These are phyloP conservation scores for Drosophila pseudoobscura DNA, from an alignment of 1,140 invertebrate species.

Conservation along the genomic window DNA sequence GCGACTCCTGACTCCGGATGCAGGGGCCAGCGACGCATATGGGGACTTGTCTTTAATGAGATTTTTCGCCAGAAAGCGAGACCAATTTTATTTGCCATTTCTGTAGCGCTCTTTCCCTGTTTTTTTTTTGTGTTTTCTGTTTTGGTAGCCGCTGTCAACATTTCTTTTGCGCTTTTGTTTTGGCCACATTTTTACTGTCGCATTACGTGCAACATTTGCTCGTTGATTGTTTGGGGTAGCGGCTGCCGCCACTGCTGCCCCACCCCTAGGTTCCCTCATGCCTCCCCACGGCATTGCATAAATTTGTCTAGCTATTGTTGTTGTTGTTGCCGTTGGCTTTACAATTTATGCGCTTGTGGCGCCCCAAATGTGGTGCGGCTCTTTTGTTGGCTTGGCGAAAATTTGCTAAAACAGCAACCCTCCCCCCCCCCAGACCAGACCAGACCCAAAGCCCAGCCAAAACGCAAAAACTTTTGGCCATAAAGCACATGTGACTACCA, in stretches of 20 bases:
- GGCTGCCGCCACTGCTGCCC: neutral
- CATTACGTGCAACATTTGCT: slow-evolving; percentile 72
- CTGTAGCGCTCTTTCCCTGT: neutral
- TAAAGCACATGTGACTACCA: slow-evolving; percentile 75
- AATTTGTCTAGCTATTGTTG: slow-evolving; percentile 71
- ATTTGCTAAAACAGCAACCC: slow-evolving; percentile 76
- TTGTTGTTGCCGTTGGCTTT: slow-evolving; percentile 50
- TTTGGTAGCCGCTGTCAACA: slow-evolving; percentile 23
- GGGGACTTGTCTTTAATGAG: slow-evolving; percentile 63
- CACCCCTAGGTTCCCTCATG: neutral
- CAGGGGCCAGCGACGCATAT: slow-evolving; percentile 31
- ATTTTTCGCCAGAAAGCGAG: slow-evolving; percentile 62
- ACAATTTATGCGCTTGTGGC: slow-evolving; percentile 71
- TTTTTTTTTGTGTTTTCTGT: no score
- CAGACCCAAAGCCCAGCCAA: slow-evolving; percentile 4
- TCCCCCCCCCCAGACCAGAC: slow-evolving; percentile 13
- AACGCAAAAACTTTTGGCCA: slow-evolving; percentile 65
- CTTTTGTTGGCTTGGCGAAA: slow-evolving; percentile 72
- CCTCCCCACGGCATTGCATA: slow-evolving; percentile 55
- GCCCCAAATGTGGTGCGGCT: slow-evolving; percentile 58
- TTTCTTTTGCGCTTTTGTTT: slow-evolving; percentile 43
- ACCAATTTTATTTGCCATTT: slow-evolving; percentile 50
- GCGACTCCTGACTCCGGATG: slow-evolving; percentile 24
- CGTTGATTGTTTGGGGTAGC: slow-evolving; percentile 42
- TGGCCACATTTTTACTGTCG: slow-evolving; percentile 65